Evolutionary conservation across 2,888 invertebrate genomes (phyloP).

Genomic region (Drosophila eohydei): DNA sequence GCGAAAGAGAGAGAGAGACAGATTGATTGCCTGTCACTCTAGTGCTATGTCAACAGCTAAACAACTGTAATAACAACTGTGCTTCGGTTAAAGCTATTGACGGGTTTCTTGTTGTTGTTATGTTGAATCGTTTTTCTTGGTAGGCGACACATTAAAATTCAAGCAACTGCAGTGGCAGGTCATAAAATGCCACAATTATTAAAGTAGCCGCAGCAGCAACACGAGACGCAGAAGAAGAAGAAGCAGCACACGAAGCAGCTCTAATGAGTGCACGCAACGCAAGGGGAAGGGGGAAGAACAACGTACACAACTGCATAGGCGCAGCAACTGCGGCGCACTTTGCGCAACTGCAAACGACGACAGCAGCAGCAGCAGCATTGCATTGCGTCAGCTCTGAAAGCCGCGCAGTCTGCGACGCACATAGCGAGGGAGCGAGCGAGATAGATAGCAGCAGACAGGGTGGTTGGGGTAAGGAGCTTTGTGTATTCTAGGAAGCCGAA

Average conservation of each 20-base stretch:
- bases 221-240: constrained; percentile 2
- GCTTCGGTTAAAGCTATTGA: constrained; percentile 25
- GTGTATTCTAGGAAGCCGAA: constrained; percentile 64
- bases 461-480: constrained; percentile 41
- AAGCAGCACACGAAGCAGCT: constrained; percentile 28
- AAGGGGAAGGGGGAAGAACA: constrained; percentile 1
- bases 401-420: constrained; percentile 52
- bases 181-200: constrained; percentile 65
- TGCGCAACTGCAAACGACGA: constrained; percentile 69
- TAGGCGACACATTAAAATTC: constrained; percentile 69
- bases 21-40: constrained; percentile 5
- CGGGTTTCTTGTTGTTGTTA: constrained; percentile 9
- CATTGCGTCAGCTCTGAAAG: constrained; percentile 64
- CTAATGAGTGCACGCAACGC: constrained; percentile 7
- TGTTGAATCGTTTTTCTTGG: constrained; percentile 53
- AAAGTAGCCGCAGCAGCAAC: constrained; percentile 29
- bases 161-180: constrained; percentile 69
- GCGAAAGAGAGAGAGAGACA: neutral
- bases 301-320: constrained; percentile 37
- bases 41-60: constrained; percentile 22
- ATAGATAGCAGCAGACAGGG: constrained; percentile 7
- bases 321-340: constrained; percentile 60
- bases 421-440: constrained; percentile 19
- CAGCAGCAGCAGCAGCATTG: constrained; percentile 23
- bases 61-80: constrained; percentile 57